Percentiles rank a stretch among this genome's conserved stretches.
phyloP scores from a whole-genome alignment of 2,888 invertebrate genomes.

The Argyresthia goedartella region DNA sequence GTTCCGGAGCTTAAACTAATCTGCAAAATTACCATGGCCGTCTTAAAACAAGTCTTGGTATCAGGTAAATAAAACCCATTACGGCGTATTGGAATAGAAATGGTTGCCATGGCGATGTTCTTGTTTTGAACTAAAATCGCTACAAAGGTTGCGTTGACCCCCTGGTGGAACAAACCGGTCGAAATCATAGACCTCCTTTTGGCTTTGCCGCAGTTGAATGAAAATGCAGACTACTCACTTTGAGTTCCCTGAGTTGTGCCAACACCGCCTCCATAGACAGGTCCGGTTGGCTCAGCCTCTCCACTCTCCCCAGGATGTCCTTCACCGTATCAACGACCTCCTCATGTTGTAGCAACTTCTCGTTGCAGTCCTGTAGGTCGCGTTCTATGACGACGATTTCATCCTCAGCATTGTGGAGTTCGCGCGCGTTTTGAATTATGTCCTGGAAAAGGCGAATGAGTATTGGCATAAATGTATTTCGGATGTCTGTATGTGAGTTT shows the following conservation, averaged over 20 bases:
- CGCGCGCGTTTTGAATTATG: conserved; percentile 88
- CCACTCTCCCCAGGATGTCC: conserved; percentile 76
- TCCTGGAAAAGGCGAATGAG: conserved; percentile 58
- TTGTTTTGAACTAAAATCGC: too few relatives aligned
- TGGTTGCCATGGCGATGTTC: too few relatives aligned
- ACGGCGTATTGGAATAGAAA: too few relatives aligned
- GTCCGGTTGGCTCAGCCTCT: conserved; percentile 60
- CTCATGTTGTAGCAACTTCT: conserved; percentile 78
- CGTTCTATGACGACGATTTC: conserved; percentile 82
- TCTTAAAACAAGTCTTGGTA: too few relatives aligned
- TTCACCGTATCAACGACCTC: conserved; percentile 76
- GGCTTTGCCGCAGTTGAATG: too few relatives aligned
- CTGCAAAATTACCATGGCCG: too few relatives aligned
- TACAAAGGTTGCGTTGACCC: too few relatives aligned
- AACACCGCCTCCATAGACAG: conserved; percentile 42
- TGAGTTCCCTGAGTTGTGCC: conserved; percentile 52
- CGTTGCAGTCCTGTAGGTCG: conserved; percentile 79
- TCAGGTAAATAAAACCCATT: too few relatives aligned
- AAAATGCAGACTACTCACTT: conserved; percentile 25
- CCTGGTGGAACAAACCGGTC: too few relatives aligned
- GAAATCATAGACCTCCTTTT: too few relatives aligned
- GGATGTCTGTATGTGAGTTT: too few relatives aligned
- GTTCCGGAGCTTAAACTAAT: too few relatives aligned
- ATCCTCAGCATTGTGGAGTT: conserved; percentile 83
- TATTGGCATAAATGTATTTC: not conserved